phyloP scores from a whole-genome alignment of 2,113 vertebrate species.

The Bolborhynchus lineola region DNA sequence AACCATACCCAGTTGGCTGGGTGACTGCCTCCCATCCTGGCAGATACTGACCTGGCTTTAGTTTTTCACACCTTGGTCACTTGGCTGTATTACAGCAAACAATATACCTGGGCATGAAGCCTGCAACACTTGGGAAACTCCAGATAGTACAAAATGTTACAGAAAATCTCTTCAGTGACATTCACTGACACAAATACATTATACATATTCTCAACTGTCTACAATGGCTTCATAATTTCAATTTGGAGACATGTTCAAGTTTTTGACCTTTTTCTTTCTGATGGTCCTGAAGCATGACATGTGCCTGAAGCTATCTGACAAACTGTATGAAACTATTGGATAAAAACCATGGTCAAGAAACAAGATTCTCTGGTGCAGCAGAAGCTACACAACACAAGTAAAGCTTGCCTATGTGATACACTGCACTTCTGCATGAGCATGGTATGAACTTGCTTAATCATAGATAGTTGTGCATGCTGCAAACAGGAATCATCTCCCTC shows the following conservation, averaged over 20 bases:
- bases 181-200: slow-evolving; percentile 6
- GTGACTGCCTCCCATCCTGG: slow-evolving; percentile 51
- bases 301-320: neutral
- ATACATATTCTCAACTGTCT: slow-evolving; percentile 23
- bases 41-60: slow-evolving; percentile 70
- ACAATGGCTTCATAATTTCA: slow-evolving; percentile 13
- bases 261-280: slow-evolving; percentile 20
- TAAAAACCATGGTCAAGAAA: neutral
- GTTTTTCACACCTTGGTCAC: slow-evolving; percentile 68
- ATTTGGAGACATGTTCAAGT: slow-evolving; percentile 1
- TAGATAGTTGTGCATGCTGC: slow-evolving; percentile 3
- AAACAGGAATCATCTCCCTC: slow-evolving; percentile 11
- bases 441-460: slow-evolving; percentile 17
- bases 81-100: slow-evolving; percentile 60
- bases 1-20: slow-evolving; percentile 42
- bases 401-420: neutral
- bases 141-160: slow-evolving; percentile 56
- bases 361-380: neutral
- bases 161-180: slow-evolving; percentile 35
- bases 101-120: slow-evolving; percentile 61
- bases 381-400: neutral
- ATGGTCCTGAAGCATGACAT: neutral
- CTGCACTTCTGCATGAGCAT: neutral
- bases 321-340: neutral
- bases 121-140: slow-evolving; percentile 59